Evolutionary conservation across 2,797 vertebrate species (phyloP).

Genomic region (Phaenicophaeus curvirostris): DNA sequence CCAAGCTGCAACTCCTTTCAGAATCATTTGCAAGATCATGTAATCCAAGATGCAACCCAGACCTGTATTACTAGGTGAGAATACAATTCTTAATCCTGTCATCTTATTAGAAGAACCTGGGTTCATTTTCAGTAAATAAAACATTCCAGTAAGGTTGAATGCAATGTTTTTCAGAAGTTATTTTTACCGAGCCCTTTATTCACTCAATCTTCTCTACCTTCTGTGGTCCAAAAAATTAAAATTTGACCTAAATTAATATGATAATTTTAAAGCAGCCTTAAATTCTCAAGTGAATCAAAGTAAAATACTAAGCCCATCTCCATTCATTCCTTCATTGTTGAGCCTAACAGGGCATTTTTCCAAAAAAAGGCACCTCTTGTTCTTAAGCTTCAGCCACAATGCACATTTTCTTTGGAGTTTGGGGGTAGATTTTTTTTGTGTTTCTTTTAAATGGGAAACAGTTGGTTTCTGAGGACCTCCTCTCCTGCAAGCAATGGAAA

Average conservation of each 20-base stretch:
- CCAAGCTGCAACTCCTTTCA: neutral
- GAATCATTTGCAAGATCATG: neutral
- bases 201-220: neutral
- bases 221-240: neutral
- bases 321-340: neutral
- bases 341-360: fast-evolving
- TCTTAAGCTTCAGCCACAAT: neutral
- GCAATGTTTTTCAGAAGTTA: neutral
- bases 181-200: neutral
- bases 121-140: neutral
- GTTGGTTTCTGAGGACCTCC: neutral
- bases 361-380: neutral
- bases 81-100: neutral
- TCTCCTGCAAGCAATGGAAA: neutral
- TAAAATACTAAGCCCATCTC: neutral
- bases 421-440: neutral
- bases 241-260: neutral
- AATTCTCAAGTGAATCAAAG: neutral
- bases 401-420: neutral
- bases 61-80: neutral
- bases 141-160: neutral
- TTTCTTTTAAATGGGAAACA: neutral
- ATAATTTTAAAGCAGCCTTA: neutral
- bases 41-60: neutral
- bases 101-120: neutral